Evolutionary conservation across 1,140 invertebrate genomes (phyloP), one percentile per base, ranked within the genome.

Genomic region (Adelges cooleyi): DNA sequence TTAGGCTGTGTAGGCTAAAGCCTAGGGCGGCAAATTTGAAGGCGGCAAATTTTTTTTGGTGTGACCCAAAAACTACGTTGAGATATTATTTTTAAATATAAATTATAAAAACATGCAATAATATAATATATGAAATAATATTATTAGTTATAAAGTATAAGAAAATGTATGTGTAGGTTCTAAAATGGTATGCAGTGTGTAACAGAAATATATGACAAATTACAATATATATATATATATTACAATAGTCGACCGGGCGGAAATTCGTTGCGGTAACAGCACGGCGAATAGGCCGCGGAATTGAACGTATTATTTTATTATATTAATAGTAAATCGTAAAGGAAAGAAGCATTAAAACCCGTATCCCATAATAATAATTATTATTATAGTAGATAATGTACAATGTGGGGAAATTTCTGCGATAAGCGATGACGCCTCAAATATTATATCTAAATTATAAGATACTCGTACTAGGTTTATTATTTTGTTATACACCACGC

Each of bases 271-370:
- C 48, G 48, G 13, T 50, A 50, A 50, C 13, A 25, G 48, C 23
- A 50, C 48, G 23, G 48, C 48, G 48, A 50, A 50, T 50, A 50
- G 48, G 48, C 48, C 48, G 23, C 48, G 48, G 23, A 50, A 50
- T 50, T 50, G 48, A 50, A 50, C 48, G 48, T 50, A 50, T 50
- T 50, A 50, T 50, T 11, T 50, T 50, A 50, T 50, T 5, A 50
- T 50, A 50, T 50, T 50, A 50, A 50, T 50, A 50, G 48, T 50
- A 50, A 50, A 50, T 50, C 23, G 48, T 50, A 25, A 50, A 50
- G 48, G 48, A 50, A 50, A 50, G 48, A 50, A 50, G 48, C 48
- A 50, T 50, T 50, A 50, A 50, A 50, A 50, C 48, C 48, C 48
- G 23, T 50, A 50, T 50, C 22, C 4, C 23, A 50, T 50, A 50